A percentile compares a stretch with the other conserved stretches of the same genome.
Evolutionary conservation across 2,797 vertebrate species (phyloP).

Genomic region (Acanthurus leucopareius): DNA sequence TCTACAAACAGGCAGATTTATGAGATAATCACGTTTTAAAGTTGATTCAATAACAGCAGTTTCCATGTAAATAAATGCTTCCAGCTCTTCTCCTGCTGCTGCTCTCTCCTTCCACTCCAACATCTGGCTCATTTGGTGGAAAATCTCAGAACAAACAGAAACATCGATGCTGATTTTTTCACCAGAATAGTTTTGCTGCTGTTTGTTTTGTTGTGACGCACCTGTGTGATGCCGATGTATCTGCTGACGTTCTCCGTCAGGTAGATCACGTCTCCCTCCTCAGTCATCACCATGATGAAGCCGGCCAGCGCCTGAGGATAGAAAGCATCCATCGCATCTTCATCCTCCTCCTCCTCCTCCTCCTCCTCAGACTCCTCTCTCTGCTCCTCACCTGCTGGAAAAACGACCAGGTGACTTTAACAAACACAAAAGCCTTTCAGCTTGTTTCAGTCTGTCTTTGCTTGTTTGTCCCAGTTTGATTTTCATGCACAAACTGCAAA

Average conservation of each 20-base stretch:
- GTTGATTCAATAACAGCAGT: too few species aligned
- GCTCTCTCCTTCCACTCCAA: not conserved
- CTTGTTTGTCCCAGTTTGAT: not conserved
- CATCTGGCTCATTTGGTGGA: not conserved
- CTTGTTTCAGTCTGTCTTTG: not conserved
- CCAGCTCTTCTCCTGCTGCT: too few species aligned
- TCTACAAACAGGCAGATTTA: not conserved
- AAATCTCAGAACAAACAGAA: not conserved
- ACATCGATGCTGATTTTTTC: not conserved
- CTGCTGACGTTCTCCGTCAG: conserved; percentile 91
- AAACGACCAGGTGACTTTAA: not conserved
- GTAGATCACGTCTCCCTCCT: conserved; percentile 91
- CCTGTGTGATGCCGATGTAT: conserved; percentile 88
- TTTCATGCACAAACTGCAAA: not conserved
- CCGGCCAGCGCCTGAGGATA: conserved; percentile 89
- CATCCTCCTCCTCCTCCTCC: conserved; percentile 51
- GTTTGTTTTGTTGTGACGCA: not conserved
- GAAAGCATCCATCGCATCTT: conserved; percentile 84
- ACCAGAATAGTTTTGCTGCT: too few species aligned
- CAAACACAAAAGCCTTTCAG: not conserved
- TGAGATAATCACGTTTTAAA: not conserved
- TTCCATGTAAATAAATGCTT: too few species aligned
- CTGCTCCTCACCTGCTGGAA: conserved; percentile 25
- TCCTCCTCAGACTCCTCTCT: conserved; percentile 22
- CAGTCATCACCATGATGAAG: conserved; percentile 89